Conservation (phyloP, 2,113 vertebrate species). For the Phalacrocorax aristotelis region DNA sequence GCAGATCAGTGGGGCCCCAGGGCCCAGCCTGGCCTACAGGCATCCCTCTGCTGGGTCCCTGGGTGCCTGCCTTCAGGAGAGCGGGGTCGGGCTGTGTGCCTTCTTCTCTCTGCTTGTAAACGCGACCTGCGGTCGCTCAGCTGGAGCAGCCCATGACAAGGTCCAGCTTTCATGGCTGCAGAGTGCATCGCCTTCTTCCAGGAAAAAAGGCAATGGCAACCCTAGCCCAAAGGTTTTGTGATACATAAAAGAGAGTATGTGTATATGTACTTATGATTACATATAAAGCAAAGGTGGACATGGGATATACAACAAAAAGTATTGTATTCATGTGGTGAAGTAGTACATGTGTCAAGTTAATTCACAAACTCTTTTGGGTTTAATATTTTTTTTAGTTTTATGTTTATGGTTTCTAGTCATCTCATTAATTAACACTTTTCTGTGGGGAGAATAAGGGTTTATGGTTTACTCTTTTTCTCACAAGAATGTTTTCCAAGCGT, state of each 20-base stretch:
- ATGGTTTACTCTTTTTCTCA: background rate
- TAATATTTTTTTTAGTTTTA: background rate
- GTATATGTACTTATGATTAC: background rate
- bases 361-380: background rate
- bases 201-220: background rate
- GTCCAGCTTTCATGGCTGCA: background rate
- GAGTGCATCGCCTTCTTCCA: background rate
- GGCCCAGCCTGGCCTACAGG: background rate
- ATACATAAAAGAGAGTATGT: background rate
- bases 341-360: background rate
- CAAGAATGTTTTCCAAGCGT: background rate
- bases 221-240: background rate
- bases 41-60: background rate
- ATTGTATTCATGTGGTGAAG: background rate
- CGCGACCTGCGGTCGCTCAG: fast-evolving
- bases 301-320: background rate
- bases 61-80: background rate
- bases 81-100: fast-evolving
- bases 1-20: fast-evolving
- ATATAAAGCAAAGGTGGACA: background rate
- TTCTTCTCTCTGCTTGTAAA: background rate
- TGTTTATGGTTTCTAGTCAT: background rate
- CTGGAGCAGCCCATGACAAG: background rate
- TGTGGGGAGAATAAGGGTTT: background rate
- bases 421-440: background rate